Evolutionary conservation across 2,888 invertebrate genomes (phyloP).

Genomic region (Sinotaia quadrata): DNA sequence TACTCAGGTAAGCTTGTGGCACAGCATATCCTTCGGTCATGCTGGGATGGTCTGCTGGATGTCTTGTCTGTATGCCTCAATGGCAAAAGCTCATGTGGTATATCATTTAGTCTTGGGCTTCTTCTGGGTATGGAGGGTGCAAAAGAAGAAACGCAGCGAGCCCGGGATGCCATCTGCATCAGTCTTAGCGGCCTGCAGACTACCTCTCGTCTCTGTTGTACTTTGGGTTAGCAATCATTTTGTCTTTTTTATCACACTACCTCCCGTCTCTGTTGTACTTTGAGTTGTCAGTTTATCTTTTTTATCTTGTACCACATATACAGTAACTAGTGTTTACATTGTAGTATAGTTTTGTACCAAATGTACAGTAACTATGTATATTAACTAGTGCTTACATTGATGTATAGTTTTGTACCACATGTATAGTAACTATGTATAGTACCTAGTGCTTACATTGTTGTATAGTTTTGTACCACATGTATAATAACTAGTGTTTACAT

Average conservation of each 20-base stretch:
- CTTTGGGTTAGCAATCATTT: constrained; percentile 77
- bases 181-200: constrained; percentile 92
- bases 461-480: too few relatives aligned
- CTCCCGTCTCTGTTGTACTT: constrained; percentile 88
- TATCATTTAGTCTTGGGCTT: constrained; percentile 72
- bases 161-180: constrained; percentile 86
- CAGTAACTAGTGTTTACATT: too few relatives aligned
- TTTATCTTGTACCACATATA: constrained; percentile 72
- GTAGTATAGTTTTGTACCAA: not conserved
- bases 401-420: too few relatives aligned
- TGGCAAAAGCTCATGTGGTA: constrained; percentile 69
- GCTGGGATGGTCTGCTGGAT: constrained; percentile 92
- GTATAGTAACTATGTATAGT: too few relatives aligned
- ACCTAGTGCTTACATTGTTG: too few relatives aligned
- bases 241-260: constrained; percentile 80
- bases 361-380: not conserved
- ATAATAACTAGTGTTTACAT: too few relatives aligned
- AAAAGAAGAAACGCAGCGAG: constrained; percentile 73
- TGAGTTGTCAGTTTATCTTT: constrained; percentile 75
- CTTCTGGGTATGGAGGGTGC: constrained; percentile 73
- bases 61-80: constrained; percentile 86
- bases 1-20: constrained; percentile 72
- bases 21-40: constrained; percentile 85
- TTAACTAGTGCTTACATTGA: not conserved
- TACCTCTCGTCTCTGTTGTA: constrained; percentile 91